Conservation (phyloP, 2,797 vertebrate species). For the Halcyon badia region DNA sequence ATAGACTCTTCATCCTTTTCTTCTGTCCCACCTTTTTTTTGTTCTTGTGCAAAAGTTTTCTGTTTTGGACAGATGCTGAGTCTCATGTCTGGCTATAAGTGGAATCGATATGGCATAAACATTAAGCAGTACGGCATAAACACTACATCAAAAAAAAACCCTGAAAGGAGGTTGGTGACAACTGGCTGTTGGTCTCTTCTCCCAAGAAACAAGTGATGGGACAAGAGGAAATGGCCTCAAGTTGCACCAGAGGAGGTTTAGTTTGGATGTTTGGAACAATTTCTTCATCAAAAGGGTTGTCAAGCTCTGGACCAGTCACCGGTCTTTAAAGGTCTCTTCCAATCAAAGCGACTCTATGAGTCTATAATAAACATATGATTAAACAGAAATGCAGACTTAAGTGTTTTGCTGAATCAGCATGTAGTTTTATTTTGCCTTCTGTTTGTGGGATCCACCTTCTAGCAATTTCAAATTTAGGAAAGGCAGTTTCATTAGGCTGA, state of each 20-base stretch:
- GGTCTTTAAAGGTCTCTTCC: neutral
- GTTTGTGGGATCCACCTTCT: neutral
- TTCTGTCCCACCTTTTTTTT: neutral
- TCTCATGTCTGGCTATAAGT: neutral
- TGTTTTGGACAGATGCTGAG: neutral
- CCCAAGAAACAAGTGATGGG: neutral
- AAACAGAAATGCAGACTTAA: neutral
- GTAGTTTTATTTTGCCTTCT: neutral
- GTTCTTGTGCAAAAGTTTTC: neutral
- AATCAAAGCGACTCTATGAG: neutral
- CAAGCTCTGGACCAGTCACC: neutral
- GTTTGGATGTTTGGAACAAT: neutral
- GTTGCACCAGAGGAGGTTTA: neutral
- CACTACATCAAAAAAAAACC: no score
- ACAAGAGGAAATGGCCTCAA: neutral
- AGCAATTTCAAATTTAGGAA: neutral
- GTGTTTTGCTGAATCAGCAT: neutral
- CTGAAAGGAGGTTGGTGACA: neutral
- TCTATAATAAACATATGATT: neutral
- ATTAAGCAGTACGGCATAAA: neutral
- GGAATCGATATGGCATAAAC: neutral
- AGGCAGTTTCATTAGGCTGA: neutral
- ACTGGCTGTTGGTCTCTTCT: neutral
- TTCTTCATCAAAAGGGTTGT: neutral
- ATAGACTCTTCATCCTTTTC: neutral